Base-by-base conservation (phyloP, 2,797 vertebrate species). In the Synaphobranchus kaupii region DNA sequence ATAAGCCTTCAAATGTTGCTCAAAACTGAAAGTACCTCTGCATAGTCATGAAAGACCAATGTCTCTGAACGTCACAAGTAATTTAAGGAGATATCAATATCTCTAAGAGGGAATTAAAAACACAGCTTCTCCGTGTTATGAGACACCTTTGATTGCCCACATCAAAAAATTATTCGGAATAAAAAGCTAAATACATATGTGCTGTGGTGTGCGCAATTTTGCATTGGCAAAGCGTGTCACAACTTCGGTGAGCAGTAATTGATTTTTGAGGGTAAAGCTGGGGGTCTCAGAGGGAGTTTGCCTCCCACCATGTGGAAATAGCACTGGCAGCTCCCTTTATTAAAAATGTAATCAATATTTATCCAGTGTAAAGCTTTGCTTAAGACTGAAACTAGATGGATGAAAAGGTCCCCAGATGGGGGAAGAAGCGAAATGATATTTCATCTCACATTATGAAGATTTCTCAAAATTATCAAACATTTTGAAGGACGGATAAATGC, bases 301-400 rank as follows among this genome's bases (percentile, higher is more conserved):
- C 54, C 54, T 84, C 31, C 39, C 56, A 31, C 28, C 60, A 31
- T 22, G 7, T 47, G 83, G 83, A 84, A 63, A 84, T 54, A 28
- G 56, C 48, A 66, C 56, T 66, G 68, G 87, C 66, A 85, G 90
- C 83, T 83, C 85, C 83, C 71, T 90, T 88, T 87, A 90, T 92
- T 90, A 92, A 92, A 92, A 91, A 90, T 73, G 47, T 90, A 89
- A 92, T 92, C 90, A 91, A 91, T 92, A 92, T 92, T 92, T 92
- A 92, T 92, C 90, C 87, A 91, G 90, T 88, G 87, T 90, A 91
- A 88, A 90, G 91, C 90, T 88, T 83, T 90, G 90, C 90, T 90
- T 86, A 88, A 87, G 90, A 91, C 89, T 89, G 87, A 92, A 89
- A 90, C 89, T 82, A 90, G 90, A 52, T 83, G 90, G 90, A 91